Evolutionary conservation across 2,797 vertebrate species (phyloP).

Genomic region (Betta splendens): DNA sequence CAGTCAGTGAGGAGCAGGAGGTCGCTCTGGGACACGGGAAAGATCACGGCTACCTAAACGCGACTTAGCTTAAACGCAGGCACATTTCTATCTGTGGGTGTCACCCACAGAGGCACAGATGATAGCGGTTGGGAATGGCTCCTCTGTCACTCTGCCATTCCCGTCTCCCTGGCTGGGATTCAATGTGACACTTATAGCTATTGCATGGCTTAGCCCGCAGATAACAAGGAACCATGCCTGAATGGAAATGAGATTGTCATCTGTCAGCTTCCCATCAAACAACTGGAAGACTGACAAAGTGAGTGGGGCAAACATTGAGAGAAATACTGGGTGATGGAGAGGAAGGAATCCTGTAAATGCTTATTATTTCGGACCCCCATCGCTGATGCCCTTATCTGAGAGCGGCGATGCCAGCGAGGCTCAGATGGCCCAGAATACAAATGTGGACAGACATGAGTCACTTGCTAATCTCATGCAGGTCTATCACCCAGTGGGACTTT

Average conservation of each 20-base stretch:
- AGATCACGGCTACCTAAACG: slow-evolving; percentile 70
- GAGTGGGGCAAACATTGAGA: slow-evolving; percentile 60
- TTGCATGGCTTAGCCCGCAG: slow-evolving; percentile 73
- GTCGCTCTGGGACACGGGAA: slow-evolving; percentile 65
- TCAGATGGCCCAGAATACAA: slow-evolving; percentile 51
- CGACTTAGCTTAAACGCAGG: slow-evolving; percentile 41
- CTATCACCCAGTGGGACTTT: slow-evolving; percentile 32
- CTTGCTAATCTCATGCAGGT: slow-evolving; percentile 34
- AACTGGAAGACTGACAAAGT: slow-evolving; percentile 67
- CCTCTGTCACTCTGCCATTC: slow-evolving; percentile 71
- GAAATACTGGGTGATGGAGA: slow-evolving; percentile 55
- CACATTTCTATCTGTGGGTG: slow-evolving; percentile 72
- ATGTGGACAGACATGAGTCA: slow-evolving; percentile 49
- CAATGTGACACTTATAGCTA: slow-evolving; percentile 81
- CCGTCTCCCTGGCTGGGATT: slow-evolving; percentile 71
- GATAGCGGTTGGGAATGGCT: slow-evolving; percentile 69
- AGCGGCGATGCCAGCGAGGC: slow-evolving; percentile 23
- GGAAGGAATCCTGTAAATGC: slow-evolving; percentile 44
- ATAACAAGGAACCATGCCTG: slow-evolving; percentile 68
- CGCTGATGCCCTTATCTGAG: slow-evolving; percentile 54
- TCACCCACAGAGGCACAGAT: slow-evolving; percentile 73
- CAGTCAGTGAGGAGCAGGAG: slow-evolving; percentile 45
- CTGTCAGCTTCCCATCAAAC: slow-evolving; percentile 76
- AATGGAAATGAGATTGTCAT: slow-evolving; percentile 81
- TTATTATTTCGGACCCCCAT: slow-evolving; percentile 36